These are phyloP conservation scores for Plodia interpunctella DNA, from an alignment of 1,140 invertebrate species.

Conservation along the genomic window DNA sequence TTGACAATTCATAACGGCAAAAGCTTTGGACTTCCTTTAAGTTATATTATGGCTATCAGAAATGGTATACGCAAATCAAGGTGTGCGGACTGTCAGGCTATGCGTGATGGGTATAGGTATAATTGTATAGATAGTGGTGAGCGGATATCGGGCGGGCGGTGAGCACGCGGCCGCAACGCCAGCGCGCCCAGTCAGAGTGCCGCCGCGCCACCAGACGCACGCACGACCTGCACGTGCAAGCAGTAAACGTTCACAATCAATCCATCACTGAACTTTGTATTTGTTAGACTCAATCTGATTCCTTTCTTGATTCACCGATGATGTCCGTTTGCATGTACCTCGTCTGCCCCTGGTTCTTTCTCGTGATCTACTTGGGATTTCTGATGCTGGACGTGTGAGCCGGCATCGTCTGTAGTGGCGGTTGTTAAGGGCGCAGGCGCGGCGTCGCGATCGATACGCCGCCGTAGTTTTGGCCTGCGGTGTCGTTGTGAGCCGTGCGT, in stretches of 20 bases:
- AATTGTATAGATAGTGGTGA: constrained; percentile 45
- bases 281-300: constrained; percentile 17
- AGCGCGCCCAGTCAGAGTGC: constrained; percentile 73
- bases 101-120: constrained; percentile 43
- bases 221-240: constrained; percentile 61
- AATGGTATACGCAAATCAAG: constrained; percentile 58
- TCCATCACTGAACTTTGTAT: constrained; percentile 48
- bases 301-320: constrained; percentile 27
- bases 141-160: constrained; percentile 61
- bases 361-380: constrained; percentile 73
- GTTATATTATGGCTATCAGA: constrained; percentile 24
- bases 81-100: constrained; percentile 49
- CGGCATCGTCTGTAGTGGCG: constrained; percentile 22
- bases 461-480: constrained; percentile 24
- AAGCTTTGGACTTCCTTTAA: constrained; percentile 9
- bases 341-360: constrained; percentile 74
- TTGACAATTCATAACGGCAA: constrained; percentile 7
- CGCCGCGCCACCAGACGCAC: constrained; percentile 70
- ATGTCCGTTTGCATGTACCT: constrained; percentile 76
- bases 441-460: constrained; percentile 56
- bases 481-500: constrained; percentile 38
- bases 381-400: constrained; percentile 70
- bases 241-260: constrained; percentile 21
- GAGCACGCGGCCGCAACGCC: constrained; percentile 51
- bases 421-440: constrained; percentile 55